Evolutionary conservation across 2,888 invertebrate species (phyloP), one percentile per base, ranked within the genome.

Genomic region (Dasypolia templi): DNA sequence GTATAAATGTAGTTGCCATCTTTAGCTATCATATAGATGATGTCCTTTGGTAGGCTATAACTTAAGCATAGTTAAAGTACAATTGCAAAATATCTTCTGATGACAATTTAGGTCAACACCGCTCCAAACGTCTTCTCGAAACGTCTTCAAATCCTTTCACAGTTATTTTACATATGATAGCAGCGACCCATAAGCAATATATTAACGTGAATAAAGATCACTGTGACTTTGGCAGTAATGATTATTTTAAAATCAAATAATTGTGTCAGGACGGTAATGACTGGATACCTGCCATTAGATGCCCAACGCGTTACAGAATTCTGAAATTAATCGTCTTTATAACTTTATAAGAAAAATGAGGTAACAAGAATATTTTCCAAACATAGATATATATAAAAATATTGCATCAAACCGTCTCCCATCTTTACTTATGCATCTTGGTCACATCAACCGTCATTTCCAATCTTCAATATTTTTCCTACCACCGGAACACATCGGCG

Each of bases 401-500:
- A 4, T 35, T 6, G 6, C n/a, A 22, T 49, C 35, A 65, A 32
- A 39, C n/a, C 35, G 12, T 46, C 17, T 56, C 35, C 22, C 39
- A 59, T 58, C 35, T 32, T 22, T 7, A 17, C 26, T 26, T 26
- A 46, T 22, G 7, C 39, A 72, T 77, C 73, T 59, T 22, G 56
- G 67, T 55, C 63, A 19, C 49, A 44, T 70, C 75, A 49, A 61
- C 58, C 49, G n/a, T 35, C 22, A 70, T 71, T 63, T 69, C 39
- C 75, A 58, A 79, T 66, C 75, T 63, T 5, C 64, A 49, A 66
- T 58, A 73, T 77, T 70, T 61, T 32, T 19, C 62, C 72, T 67
- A 12, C 55, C 29, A 19, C 66, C 79, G 80, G 74, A 80, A 79
- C 75, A 71, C 72, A 69, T 73, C 32, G 55, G 22, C 32, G 55